phyloP scores from a whole-genome alignment of 2,888 invertebrate species.

The Pyrocoelia pectoralis region DNA sequence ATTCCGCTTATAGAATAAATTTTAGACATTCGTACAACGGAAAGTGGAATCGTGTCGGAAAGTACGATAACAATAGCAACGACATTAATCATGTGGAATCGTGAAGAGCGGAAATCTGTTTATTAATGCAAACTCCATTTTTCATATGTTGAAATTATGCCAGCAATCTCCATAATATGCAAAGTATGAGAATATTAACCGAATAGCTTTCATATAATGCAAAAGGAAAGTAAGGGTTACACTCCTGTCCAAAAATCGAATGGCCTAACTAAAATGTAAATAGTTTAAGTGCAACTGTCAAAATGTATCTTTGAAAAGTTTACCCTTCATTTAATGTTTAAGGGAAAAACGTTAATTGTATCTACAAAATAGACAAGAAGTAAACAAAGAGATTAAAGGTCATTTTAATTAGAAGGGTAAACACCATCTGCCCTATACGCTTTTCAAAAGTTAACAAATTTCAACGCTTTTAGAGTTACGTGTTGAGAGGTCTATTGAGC shows the following conservation, averaged over 20 bases:
- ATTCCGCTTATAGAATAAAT: too few relatives aligned
- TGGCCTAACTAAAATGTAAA: background rate
- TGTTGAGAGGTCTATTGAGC: background rate
- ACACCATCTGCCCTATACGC: background rate
- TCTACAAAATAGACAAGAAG: background rate
- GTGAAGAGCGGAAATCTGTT: too few relatives aligned
- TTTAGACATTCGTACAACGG: too few relatives aligned
- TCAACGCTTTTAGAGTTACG: background rate
- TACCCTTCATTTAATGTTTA: background rate
- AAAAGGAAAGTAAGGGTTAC: background rate
- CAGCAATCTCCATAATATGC: background rate
- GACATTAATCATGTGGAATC: too few relatives aligned
- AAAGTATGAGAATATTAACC: constrained; percentile 1
- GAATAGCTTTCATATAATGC: background rate
- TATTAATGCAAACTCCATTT: background rate
- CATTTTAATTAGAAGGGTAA: background rate
- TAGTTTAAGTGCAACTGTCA: background rate
- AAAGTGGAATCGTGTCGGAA: too few relatives aligned
- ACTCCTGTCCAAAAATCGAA: background rate
- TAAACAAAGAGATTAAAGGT: background rate
- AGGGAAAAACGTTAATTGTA: background rate
- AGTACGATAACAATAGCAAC: too few relatives aligned
- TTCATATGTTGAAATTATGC: background rate
- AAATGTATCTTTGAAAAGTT: too few relatives aligned
- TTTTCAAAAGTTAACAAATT: background rate